These are phyloP conservation scores for Tauraco hartlaubi DNA, from an alignment of 2,797 vertebrate species.

Conservation along the genomic window DNA sequence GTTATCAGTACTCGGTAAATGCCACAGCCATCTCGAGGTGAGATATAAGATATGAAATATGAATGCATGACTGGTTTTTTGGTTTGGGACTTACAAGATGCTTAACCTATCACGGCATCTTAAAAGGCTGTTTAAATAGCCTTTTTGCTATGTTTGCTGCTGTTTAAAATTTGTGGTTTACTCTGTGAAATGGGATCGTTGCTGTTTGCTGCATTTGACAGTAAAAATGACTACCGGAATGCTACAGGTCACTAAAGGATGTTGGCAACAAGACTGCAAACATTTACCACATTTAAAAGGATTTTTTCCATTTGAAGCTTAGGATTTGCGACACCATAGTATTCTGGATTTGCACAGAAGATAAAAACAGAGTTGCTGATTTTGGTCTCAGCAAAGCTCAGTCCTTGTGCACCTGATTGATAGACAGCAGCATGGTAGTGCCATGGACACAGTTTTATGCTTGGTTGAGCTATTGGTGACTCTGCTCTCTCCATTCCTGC, in stretches of 20 bases:
- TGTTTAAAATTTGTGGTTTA: not conserved
- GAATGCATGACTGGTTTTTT: not conserved
- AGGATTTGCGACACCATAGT: not conserved
- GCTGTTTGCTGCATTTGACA: not conserved
- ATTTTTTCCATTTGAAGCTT: not conserved
- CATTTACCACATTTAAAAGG: constrained; percentile 2
- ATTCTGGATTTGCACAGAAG: not conserved
- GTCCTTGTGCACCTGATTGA: not conserved
- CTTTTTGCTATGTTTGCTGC: not conserved
- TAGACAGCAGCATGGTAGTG: not conserved
- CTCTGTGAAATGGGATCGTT: not conserved
- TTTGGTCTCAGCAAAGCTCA: not conserved
- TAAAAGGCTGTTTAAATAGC: not conserved
- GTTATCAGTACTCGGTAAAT: not conserved
- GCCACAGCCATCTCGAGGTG: not conserved
- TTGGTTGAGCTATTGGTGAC: not conserved
- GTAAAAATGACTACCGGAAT: not conserved
- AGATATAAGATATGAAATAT: not conserved
- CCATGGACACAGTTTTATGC: not conserved
- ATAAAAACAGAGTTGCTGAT: not conserved
- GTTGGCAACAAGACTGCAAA: not conserved
- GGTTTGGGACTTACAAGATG: not conserved
- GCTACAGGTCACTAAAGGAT: not conserved
- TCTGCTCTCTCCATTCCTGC: not conserved
- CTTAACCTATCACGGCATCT: not conserved